Conservation (phyloP, 2,113 vertebrate genomes). For the Dasyurus viverrinus region DNA sequence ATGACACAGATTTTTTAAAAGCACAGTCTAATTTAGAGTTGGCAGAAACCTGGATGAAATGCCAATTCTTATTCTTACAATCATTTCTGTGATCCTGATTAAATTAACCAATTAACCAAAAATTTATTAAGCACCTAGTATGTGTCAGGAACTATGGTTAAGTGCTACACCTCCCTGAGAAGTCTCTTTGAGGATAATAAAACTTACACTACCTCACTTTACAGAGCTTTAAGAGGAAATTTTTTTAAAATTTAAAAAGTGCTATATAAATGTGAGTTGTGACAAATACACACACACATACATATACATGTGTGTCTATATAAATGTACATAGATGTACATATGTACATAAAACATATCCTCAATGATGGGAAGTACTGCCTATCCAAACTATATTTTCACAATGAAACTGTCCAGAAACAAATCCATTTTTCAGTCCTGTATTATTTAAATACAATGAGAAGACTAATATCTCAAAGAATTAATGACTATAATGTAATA, state of each 20-base stretch:
- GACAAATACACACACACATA: background rate
- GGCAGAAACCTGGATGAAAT: background rate
- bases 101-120: background rate
- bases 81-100: background rate
- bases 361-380: background rate
- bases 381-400: slow-evolving; percentile 9
- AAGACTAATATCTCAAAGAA: background rate
- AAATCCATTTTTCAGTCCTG: slow-evolving; percentile 1
- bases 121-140: background rate
- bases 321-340: background rate
- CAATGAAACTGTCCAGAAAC: background rate
- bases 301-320: background rate
- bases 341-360: background rate
- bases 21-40: background rate
- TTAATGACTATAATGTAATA: slow-evolving; percentile 18
- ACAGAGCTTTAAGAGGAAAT: background rate
- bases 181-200: background rate
- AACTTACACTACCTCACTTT: background rate
- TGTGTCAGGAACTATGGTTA: background rate
- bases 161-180: background rate
- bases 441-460: background rate
- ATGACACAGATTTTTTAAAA: background rate
- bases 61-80: background rate
- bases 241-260: background rate
- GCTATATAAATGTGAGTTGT: background rate